Percentiles rank a stretch among this genome's conserved stretches.
Conservation (phyloP, 2,797 vertebrate species). For the Xenops minutus region DNA sequence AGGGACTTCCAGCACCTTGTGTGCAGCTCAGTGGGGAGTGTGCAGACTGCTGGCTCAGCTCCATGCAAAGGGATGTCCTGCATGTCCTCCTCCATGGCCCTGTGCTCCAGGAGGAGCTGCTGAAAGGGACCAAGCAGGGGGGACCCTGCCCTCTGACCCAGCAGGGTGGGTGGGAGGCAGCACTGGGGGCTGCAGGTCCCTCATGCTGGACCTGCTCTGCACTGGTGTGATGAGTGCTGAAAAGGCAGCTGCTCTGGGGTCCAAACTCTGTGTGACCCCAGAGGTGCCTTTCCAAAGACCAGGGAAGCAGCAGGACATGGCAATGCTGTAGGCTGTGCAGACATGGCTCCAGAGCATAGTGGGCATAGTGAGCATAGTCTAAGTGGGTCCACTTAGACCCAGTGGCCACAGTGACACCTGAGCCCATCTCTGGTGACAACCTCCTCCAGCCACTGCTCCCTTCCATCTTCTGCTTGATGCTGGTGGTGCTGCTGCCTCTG, state of each 20-base stretch:
- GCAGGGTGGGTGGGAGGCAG: background rate
- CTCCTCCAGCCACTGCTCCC: background rate
- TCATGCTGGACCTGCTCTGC: background rate
- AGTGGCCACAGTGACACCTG: background rate
- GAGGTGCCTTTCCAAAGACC: background rate
- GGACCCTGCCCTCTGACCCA: background rate
- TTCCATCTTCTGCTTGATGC: background rate
- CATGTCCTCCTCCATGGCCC: background rate
- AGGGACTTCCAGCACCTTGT: background rate
- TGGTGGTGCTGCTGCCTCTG: background rate
- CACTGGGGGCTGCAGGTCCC: rapidly evolving
- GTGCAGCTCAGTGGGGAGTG: background rate
- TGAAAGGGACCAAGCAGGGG: background rate
- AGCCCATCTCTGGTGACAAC: background rate
- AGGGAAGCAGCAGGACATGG: background rate
- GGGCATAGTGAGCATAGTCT: too few species aligned
- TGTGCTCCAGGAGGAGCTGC: background rate
- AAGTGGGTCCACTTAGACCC: background rate
- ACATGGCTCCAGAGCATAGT: background rate
- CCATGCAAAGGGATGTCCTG: background rate
- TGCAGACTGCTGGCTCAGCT: background rate
- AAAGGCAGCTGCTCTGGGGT: background rate
- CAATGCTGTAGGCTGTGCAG: background rate
- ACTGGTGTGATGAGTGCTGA: background rate
- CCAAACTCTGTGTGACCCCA: background rate